Conservation (phyloP, 2,797 vertebrate species). For the Coregonus ussuriensis region DNA sequence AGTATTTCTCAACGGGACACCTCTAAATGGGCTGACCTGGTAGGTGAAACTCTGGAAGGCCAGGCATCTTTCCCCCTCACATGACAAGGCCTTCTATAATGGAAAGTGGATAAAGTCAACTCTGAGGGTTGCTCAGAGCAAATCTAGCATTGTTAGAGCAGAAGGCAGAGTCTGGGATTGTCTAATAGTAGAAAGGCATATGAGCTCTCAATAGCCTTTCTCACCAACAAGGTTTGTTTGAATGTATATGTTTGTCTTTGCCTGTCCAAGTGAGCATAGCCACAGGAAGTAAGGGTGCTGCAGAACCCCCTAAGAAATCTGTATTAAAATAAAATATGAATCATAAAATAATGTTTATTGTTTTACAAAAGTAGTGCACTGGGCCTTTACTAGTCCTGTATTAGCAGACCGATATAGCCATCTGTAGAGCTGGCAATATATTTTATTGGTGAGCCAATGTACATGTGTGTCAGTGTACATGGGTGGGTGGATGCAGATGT, state of each 20-base stretch:
- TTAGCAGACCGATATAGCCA: too few species aligned
- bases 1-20: neutral
- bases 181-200: neutral
- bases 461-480: neutral
- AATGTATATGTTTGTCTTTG: neutral
- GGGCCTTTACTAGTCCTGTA: too few species aligned
- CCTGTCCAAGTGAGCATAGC: too few species aligned
- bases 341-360: too few species aligned
- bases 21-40: slow-evolving; percentile 19
- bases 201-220: slow-evolving; percentile 6
- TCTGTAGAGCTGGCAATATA: too few species aligned
- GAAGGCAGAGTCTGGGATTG: too few species aligned
- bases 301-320: too few species aligned
- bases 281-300: too few species aligned
- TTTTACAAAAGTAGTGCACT: too few species aligned
- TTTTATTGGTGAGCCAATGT: neutral
- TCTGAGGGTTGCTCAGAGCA: neutral
- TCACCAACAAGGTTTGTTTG: neutral
- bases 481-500: neutral
- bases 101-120: slow-evolving; percentile 11
- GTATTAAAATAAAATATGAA: too few species aligned
- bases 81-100: slow-evolving; percentile 28
- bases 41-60: slow-evolving; percentile 19
- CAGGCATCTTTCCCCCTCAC: slow-evolving; percentile 16
- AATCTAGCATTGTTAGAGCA: too few species aligned